These are phyloP conservation scores for Ennomos fuscantarius DNA, from an alignment of 2,888 invertebrate genomes.

Conservation along the genomic window DNA sequence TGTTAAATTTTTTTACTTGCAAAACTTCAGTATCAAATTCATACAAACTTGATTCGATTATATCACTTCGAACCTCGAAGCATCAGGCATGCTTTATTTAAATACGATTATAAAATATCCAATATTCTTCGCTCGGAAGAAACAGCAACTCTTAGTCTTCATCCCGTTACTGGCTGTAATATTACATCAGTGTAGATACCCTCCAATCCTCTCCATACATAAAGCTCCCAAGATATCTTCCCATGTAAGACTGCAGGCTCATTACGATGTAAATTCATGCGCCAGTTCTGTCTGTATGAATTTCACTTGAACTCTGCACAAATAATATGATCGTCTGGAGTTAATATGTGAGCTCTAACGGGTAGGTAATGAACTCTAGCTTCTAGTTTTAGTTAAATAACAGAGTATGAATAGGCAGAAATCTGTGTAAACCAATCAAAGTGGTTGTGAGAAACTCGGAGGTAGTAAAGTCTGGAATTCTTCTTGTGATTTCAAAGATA, in stretches of 20 bases:
- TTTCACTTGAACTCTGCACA: slow-evolving; percentile 44
- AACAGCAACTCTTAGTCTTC: no score
- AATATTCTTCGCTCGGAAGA: no score
- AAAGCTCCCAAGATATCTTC: slow-evolving; percentile 13
- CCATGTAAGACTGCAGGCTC: slow-evolving; percentile 25
- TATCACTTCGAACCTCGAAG: no score
- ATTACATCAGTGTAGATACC: slow-evolving; percentile 14
- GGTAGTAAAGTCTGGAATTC: no score
- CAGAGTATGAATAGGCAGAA: background rate
- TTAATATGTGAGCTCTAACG: slow-evolving; percentile 44
- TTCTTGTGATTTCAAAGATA: no score
- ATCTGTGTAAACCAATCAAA: no score
- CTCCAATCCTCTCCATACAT: slow-evolving; percentile 12
- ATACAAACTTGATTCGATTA: no score
- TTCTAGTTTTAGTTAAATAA: slow-evolving; percentile 37
- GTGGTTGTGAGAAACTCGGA: no score
- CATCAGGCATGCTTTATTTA: no score
- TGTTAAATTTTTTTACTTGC: no score
- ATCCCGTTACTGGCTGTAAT: background rate
- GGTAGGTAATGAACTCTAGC: slow-evolving; percentile 40
- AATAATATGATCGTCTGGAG: slow-evolving; percentile 47
- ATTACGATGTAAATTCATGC: slow-evolving; percentile 62
- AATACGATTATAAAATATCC: no score
- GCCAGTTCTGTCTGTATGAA: slow-evolving; percentile 44
- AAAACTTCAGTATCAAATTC: no score